Evolutionary conservation across 2,888 invertebrate species (phyloP), one percentile per base, ranked within the genome.

Genomic region (Bibio marci): DNA sequence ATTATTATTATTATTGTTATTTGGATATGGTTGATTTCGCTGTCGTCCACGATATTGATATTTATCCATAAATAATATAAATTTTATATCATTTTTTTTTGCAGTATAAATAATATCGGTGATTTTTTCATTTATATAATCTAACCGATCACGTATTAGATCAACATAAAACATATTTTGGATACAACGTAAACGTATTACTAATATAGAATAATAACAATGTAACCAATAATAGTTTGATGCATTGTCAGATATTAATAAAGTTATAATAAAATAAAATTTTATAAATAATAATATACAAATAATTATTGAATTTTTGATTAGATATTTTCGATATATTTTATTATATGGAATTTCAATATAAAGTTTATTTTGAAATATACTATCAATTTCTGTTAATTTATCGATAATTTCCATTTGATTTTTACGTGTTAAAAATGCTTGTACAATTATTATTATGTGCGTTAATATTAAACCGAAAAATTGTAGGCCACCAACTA

Each of bases 181-280:
- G 0, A 52, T 40, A 27, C 50, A 52, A 2, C 55, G 54, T n/a
- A 55, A 46, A 27, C 42, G 42, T 18, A 41, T 34, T 2, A 38
- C 26, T 14, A 37, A 26, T 10, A 38, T 33, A 1, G 42, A 37
- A 11, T 33, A 13, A 22, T 41, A 34, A 15, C 35, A 37, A 41
- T 43, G 41, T 22, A 31, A 25, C 30, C 37, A 41, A 31, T 39
- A 44, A 10, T 18, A 27, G 28, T 31, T 28, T 11, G 27, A 30
- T 2, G 30, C 8, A 12, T 32, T 27, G 13, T 36, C 11, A n/a
- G n/a, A n/a, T 25, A 38, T 22, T 4, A 14, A 15, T 5, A 37
- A 22, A 12, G 3, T 5, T 12, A 28, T n/a, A 28, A 44, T 38
- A 12, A 41, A 39, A 5, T 27, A 32, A 10, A 26, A 19, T 18